These are phyloP conservation scores for Bucco capensis DNA, from an alignment of 2,113 vertebrate species.

Conservation along the genomic window DNA sequence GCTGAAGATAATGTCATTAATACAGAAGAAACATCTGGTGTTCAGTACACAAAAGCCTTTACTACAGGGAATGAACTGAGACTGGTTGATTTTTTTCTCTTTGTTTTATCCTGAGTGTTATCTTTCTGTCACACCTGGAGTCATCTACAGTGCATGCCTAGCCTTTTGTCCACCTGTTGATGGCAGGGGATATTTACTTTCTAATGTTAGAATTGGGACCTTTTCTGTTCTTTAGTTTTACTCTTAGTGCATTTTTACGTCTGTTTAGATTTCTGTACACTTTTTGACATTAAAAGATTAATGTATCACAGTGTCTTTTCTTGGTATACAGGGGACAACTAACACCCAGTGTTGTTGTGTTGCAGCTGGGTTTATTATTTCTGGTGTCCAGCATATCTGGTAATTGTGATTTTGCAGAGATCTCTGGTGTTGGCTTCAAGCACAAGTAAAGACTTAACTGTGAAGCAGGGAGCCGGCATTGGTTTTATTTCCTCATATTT, in stretches of 20 bases:
- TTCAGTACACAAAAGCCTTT: not conserved
- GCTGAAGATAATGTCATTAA: not conserved
- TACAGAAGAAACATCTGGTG: not conserved
- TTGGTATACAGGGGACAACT: not conserved
- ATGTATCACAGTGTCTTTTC: not conserved
- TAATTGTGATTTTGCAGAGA: conserved; percentile 14
- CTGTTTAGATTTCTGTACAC: not conserved
- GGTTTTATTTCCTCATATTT: conserved; percentile 13
- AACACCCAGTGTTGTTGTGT: not conserved
- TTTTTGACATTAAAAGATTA: not conserved
- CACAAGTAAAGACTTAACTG: not conserved
- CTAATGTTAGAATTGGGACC: not conserved
- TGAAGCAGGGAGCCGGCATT: not conserved
- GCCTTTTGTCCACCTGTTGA: not conserved
- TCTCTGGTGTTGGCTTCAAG: not conserved
- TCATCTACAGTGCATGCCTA: not conserved
- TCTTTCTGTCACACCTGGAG: not conserved
- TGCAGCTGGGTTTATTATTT: conserved; percentile 1
- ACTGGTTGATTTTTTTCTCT: not conserved
- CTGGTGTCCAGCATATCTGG: not conserved
- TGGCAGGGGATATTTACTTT: not conserved
- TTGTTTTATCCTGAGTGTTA: not conserved
- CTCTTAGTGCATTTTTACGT: not conserved
- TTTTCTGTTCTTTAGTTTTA: not conserved
- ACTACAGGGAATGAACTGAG: not conserved